Percentiles rank a stretch among this genome's conserved stretches.
phyloP scores from a whole-genome alignment of 2,113 vertebrate species.

The Edolisoma coerulescens region DNA sequence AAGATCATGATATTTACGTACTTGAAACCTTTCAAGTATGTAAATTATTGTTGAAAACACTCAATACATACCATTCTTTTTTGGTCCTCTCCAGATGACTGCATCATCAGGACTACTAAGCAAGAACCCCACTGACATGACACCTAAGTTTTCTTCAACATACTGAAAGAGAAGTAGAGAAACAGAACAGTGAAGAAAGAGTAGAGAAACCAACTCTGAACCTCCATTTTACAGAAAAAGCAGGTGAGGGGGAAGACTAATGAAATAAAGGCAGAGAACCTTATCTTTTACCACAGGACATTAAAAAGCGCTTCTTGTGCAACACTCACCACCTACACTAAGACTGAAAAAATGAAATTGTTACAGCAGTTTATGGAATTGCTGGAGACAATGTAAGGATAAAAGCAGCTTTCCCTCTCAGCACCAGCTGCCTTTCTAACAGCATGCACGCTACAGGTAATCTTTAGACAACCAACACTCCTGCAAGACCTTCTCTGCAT shows the following conservation, averaged over 20 bases:
- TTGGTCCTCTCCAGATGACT: slow-evolving; percentile 97
- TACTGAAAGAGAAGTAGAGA: slow-evolving; percentile 74
- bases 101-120: slow-evolving; percentile 93
- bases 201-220: not conserved
- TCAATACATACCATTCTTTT: slow-evolving; percentile 86
- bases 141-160: slow-evolving; percentile 91
- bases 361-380: not conserved
- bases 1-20: not conserved
- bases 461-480: not conserved
- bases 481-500: not conserved
- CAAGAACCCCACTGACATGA: slow-evolving; percentile 97
- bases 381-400: not conserved
- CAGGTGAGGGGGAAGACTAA: not conserved
- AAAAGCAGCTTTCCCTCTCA: not conserved
- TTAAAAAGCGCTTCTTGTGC: not conserved
- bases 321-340: not conserved
- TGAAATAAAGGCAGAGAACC: not conserved
- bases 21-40: not conserved
- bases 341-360: not conserved
- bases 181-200: not conserved
- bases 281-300: not conserved
- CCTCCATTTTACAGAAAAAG: not conserved
- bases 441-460: not conserved
- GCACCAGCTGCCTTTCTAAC: not conserved
- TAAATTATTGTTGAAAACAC: not conserved